A percentile compares a stretch with the other conserved stretches of the same genome.
Evolutionary conservation across 1,140 invertebrate genomes (phyloP).

Genomic region (Hyles euphorbiae): DNA sequence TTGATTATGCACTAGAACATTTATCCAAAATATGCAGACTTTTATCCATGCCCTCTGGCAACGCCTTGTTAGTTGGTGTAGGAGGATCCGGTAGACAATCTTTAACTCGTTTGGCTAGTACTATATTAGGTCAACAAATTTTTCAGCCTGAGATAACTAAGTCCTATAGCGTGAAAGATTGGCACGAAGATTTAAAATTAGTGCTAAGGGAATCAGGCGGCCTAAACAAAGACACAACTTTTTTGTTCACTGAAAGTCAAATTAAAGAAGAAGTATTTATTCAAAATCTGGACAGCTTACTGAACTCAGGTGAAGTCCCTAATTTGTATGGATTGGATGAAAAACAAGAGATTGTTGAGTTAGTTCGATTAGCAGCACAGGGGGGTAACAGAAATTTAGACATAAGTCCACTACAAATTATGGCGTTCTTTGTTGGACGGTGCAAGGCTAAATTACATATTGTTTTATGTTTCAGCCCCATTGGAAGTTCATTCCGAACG

Average conservation of each 20-base stretch:
- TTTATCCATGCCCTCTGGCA: conserved; percentile 87
- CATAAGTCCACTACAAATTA: conserved; percentile 86
- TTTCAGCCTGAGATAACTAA: conserved; percentile 94
- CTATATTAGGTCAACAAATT: conserved; percentile 83
- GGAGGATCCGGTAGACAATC: conserved; percentile 93
- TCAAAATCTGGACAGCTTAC: conserved; percentile 90
- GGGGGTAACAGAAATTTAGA: conserved; percentile 88
- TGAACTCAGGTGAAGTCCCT: conserved; percentile 95
- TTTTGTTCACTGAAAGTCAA: conserved; percentile 92
- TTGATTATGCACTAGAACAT: conserved; percentile 92
- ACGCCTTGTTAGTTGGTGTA: conserved; percentile 87
- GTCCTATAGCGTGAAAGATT: conserved; percentile 87
- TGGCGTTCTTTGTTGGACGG: conserved; percentile 89
- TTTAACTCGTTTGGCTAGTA: conserved; percentile 85
- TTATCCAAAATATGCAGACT: conserved; percentile 91
- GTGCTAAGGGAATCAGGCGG: conserved; percentile 89
- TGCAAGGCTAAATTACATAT: conserved; percentile 93
- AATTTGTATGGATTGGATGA: conserved; percentile 93
- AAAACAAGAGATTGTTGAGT: conserved; percentile 90
- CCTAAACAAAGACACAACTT: conserved; percentile 84
- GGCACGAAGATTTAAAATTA: conserved; percentile 91
- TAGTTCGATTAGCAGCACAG: conserved; percentile 84
- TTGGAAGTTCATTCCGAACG: conserved; percentile 88
- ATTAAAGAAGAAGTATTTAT: conserved; percentile 92
- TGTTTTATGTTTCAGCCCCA: conserved; percentile 93